Conservation (phyloP, 2,888 invertebrate genomes). For the Petrolisthes cinctipes region DNA sequence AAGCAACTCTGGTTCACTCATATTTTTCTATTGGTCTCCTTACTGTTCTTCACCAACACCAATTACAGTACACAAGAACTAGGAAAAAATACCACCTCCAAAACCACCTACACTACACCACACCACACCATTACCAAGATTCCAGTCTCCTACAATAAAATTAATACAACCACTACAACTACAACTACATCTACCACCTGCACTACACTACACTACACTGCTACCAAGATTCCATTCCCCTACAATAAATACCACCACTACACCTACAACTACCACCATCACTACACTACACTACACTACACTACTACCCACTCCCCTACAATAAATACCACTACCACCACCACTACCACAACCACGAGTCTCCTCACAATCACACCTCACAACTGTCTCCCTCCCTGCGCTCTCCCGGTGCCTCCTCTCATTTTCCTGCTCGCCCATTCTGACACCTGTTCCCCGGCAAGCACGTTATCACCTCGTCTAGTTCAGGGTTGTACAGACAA, state of each 20-base stretch:
- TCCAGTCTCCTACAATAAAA: not conserved
- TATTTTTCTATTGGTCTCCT: too few relatives aligned
- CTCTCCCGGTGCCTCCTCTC: slow-evolving; percentile 12
- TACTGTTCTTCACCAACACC: too few relatives aligned
- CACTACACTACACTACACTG: slow-evolving; percentile 4
- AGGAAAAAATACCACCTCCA: too few relatives aligned
- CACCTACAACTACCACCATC: not conserved
- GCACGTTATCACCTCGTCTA: slow-evolving; percentile 46
- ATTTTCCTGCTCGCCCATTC: slow-evolving; percentile 37
- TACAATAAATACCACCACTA: not conserved
- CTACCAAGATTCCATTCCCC: not conserved
- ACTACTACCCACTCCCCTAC: slow-evolving; percentile 10
- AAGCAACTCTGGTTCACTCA: too few relatives aligned
- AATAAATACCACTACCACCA: slow-evolving; percentile 17
- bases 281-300: slow-evolving; percentile 16
- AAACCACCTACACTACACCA: too few relatives aligned
- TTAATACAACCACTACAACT: not conserved
- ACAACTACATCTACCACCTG: slow-evolving; percentile 10
- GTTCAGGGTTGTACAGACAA: slow-evolving; percentile 16
- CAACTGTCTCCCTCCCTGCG: not conserved
- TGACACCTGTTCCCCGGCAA: slow-evolving; percentile 43
- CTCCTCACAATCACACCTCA: not conserved
- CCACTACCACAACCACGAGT: not conserved
- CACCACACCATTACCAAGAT: too few relatives aligned
- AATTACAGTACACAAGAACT: too few relatives aligned